Evolutionary conservation across 2,797 vertebrate species (phyloP), one percentile per base, ranked within the genome.

Genomic region (Cossypha dichroa): DNA sequence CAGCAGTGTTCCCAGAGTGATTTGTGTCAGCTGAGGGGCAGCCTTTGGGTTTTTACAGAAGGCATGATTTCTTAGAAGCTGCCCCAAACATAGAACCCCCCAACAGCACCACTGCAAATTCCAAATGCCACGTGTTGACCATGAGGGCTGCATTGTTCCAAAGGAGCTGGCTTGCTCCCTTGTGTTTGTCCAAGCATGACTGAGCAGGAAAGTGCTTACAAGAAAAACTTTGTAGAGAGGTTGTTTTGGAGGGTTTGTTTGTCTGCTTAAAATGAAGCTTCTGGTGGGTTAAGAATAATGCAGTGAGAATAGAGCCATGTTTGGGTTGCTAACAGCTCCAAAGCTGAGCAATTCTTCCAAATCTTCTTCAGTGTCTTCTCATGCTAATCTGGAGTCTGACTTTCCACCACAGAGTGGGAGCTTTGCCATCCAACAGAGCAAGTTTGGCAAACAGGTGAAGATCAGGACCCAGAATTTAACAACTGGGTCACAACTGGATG

Each of bases 1-100:
- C 20, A 75, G 40, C 70, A 59, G 31, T 1, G 0, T 13, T 38
- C 22, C 36, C n/a, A 3, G 13, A 26, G 13, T 2, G 9, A 13
- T 8, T 26, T 25, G 15, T 20, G 31, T 43, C 0, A 0, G 21
- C 68, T 29, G 18, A 78, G 49, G 12, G 14, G 28, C 31, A 85
- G 51, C 25, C 23, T 76, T 28, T 54, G 55, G 33, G 16, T 70
- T 77, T 92, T 72, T 80, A 36, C 8, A 55, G 55, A 54, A 66
- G 45, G 26, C 11, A 3, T 13, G 1, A 22, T 75, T 60, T 63
- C 31, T 68, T 64, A 64, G 66, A 78, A 86, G 21, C 49, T 81
- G 46, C 19, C 49, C 89, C 52, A 38, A 77, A 54, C 4, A 12
- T 16, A 2, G 8, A 64, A 48, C 34, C 15, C 45, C 58, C 49